Base-by-base conservation (phyloP, 2,113 vertebrate genomes). In the Mugil cephalus region DNA sequence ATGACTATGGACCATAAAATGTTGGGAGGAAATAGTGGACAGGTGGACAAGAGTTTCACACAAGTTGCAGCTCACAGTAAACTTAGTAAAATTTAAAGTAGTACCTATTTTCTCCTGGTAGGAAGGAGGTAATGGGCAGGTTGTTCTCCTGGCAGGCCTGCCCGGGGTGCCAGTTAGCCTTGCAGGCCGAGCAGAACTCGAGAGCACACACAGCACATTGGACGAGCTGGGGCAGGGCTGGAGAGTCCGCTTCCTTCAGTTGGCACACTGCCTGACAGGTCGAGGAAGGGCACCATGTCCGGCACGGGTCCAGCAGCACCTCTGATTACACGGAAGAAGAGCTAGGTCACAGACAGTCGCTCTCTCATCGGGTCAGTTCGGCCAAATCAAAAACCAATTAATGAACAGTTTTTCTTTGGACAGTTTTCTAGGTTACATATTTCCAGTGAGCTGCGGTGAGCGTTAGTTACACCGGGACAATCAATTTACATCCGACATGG, bases 211-310 rank as follows among this genome's bases (percentile, higher is more conserved):
- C 95, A 61, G 95, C 93, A 74, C 98, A 99, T 43, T 96, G 96
- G 39, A 99, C 97, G 83, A 95, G 91, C 91, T 98, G 98, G 0
- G 97, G 95, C 39, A 93, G 92, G 58, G 80, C 69, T 8, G 95
- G 92, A 13, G 94, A 93, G 50, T 96, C 97, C 6, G 89, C 60
- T 70, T 99, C 97, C 80, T 96, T 96, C 8, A 99, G 92, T 69
- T 98, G 97, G 92, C 98, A 99, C 85, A 98, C 98, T 0, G 98
- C 97, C 86, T 99, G 98, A 92, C 98, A 99, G 65, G 95, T 92
- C 13, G 97, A 97, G 1, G 95, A 97, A 0, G 98, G 97, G 93
- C 97, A 99, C 98, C 98, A 99, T 0, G 97, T 99, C 90, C 97
- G 95, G 86, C 97, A 98, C 0, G 98, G 98, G 90, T 99, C 98